Evolutionary conservation across 1,140 invertebrate species (phyloP).

Genomic region (Pentalonia nigronervosa): DNA sequence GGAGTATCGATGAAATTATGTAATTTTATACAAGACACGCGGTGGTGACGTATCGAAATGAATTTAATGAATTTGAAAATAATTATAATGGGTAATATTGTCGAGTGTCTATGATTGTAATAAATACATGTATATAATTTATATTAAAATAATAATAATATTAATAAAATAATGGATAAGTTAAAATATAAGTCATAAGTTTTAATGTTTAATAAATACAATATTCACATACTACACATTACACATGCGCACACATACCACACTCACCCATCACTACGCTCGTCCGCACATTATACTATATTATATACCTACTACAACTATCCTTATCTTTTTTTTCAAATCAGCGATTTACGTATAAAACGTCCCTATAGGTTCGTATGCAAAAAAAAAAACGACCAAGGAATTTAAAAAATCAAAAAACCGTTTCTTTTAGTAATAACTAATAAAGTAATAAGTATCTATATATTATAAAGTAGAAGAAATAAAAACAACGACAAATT

Average conservation of each 20-base stretch:
- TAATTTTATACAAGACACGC: not conserved
- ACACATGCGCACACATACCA: constrained; percentile 46
- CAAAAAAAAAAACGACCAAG: not conserved
- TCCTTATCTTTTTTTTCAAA: not conserved
- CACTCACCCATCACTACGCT: not conserved
- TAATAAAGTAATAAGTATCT: not conserved
- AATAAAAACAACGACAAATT: not conserved
- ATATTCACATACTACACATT: constrained; percentile 25
- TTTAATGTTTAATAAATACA: constrained; percentile 2
- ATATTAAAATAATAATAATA: not conserved
- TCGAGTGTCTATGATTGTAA: not conserved
- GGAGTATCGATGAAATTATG: not conserved
- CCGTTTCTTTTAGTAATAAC: not conserved
- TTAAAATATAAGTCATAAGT: too few species aligned
- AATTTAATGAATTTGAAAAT: not conserved
- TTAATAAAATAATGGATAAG: not conserved
- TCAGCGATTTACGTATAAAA: not conserved
- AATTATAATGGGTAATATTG: not conserved
- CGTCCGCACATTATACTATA: not conserved
- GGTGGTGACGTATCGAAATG: not conserved
- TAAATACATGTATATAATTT: not conserved
- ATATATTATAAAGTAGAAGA: not conserved
- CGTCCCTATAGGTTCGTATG: not conserved
- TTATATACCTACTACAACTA: not conserved
- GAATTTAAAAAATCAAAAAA: not conserved